These are phyloP conservation scores for Malachius bipustulatus DNA, from an alignment of 2,888 invertebrate species.

Conservation along the genomic window DNA sequence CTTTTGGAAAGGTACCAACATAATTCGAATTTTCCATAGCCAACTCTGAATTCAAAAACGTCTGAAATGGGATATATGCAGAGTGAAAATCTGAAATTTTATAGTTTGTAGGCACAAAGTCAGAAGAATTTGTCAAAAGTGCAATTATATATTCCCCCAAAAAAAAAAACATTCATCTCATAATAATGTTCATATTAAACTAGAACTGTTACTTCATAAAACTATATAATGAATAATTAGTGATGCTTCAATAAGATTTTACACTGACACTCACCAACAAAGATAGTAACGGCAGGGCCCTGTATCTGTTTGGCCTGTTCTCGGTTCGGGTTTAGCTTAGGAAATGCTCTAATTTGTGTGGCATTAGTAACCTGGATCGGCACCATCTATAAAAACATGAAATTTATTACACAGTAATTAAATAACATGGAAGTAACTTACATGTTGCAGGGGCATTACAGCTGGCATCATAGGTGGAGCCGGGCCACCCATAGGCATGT, in stretches of 20 bases:
- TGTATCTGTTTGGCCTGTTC: constrained; percentile 38
- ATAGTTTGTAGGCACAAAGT: too few relatives aligned
- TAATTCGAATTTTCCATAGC: too few relatives aligned
- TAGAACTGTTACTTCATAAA: too few relatives aligned
- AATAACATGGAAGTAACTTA: constrained; percentile 40
- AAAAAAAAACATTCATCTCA: too few relatives aligned
- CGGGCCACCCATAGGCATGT: constrained; percentile 49
- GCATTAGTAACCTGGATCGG: constrained; percentile 38
- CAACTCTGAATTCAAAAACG: too few relatives aligned
- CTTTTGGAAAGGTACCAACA: too few relatives aligned
- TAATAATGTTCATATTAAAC: too few relatives aligned
- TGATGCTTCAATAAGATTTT: constrained; percentile 4
- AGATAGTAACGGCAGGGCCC: constrained; percentile 91
- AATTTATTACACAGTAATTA: constrained; percentile 1
- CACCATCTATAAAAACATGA: constrained; percentile 40
- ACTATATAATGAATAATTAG: too few relatives aligned
- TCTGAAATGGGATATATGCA: too few relatives aligned
- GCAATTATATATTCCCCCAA: too few relatives aligned
- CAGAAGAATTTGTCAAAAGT: too few relatives aligned
- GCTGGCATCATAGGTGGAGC: constrained; percentile 61
- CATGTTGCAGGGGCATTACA: constrained; percentile 61
- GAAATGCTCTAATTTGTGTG: constrained; percentile 35
- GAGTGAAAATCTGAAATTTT: too few relatives aligned
- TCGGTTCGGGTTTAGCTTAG: constrained; percentile 33
- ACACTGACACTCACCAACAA: constrained; percentile 59